Base-by-base conservation (phyloP, 92 coral and sea anemone genomes). In the Zoanthus gigantus region DNA sequence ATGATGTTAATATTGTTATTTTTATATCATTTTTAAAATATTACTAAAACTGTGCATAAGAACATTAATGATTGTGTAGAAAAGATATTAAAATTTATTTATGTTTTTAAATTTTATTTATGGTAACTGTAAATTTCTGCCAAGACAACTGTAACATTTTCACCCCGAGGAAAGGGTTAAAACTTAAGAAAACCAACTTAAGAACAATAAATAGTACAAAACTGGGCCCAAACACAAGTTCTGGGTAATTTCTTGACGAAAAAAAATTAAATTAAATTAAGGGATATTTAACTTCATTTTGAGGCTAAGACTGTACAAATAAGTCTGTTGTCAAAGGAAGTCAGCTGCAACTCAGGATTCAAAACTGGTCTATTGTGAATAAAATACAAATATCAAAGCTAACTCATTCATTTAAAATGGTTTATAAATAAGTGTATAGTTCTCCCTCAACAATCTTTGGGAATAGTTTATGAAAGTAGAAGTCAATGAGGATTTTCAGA, bases 1-100 rank as follows among this genome's bases (percentile, higher is more conserved):
- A 74, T 74, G 78, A 47, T 74, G 60, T 74, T 74, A 45, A 46
- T 74, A 45, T 74, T 73, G 47, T 74, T 74, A 74, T 72, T 72
- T 15, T 72, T 71, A 32, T 72, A 31, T 32, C 76, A 72, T 32
- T 72, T 1, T 37, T 31, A 72, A 61, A 61, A 61, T 61, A 61
- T 61, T 61, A 61, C 69, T 61, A 72, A 72, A 72, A 72, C 76
- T 72, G 47, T 34, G 76, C 48, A 72, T 34, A 72, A 72, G 29
- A 37, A 72, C 76, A 72, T 72, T 37, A 72, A 31, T 72, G 48
- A 72, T 72, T 72, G n/a, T 72, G 18, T 72, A 37, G 46, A 72
- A 32, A 72, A 72, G 10, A 72, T 72, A 72, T 61, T 61, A 61
- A 61, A 61, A 61, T 61, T 61, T 37, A 72, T 72, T 72, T 13